Percentiles rank a stretch among this genome's conserved stretches.
These are phyloP conservation scores for Perca flavescens DNA, from an alignment of 2,113 vertebrate genomes.

Conservation along the genomic window DNA sequence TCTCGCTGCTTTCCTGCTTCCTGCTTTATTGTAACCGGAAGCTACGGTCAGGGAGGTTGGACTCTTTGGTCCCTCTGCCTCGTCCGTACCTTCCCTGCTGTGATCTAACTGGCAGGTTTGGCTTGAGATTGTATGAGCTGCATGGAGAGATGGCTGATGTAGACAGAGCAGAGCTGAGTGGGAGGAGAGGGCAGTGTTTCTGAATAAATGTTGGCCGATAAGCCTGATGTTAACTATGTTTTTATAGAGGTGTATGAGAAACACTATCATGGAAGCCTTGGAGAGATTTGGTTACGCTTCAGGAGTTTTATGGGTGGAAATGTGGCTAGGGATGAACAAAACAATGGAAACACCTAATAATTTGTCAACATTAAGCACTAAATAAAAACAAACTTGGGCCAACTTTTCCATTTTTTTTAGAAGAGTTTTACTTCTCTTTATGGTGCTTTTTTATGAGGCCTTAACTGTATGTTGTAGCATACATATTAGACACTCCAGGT, in stretches of 20 bases:
- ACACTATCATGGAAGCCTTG: background rate
- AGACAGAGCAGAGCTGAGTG: background rate
- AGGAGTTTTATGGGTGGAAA: background rate
- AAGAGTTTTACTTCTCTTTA: background rate
- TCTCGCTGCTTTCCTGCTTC: constrained; percentile 63
- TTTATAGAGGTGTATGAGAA: constrained; percentile 7
- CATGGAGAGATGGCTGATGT: constrained; percentile 61
- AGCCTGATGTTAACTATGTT: background rate
- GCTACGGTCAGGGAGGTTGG: constrained; percentile 38
- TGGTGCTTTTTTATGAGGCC: background rate
- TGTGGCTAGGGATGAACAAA: constrained; percentile 36
- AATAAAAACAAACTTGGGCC: background rate
- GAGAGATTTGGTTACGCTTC: background rate
- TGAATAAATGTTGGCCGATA: background rate
- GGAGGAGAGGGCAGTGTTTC: constrained; percentile 21
- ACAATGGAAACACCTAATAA: constrained; percentile 53
- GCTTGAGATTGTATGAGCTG: constrained; percentile 71
- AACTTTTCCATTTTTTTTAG: background rate
- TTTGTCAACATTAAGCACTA: constrained; percentile 4
- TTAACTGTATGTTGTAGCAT: background rate
- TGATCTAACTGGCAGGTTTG: constrained; percentile 55
- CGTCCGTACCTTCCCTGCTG: constrained; percentile 84
- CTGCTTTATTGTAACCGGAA: constrained; percentile 53
- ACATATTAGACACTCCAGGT: background rate
- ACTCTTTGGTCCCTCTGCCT: constrained; percentile 48